A percentile compares a stretch with the other conserved stretches of the same genome.
phyloP scores from a whole-genome alignment of 2,797 vertebrate genomes.

The Triplophysa bombifrons region DNA sequence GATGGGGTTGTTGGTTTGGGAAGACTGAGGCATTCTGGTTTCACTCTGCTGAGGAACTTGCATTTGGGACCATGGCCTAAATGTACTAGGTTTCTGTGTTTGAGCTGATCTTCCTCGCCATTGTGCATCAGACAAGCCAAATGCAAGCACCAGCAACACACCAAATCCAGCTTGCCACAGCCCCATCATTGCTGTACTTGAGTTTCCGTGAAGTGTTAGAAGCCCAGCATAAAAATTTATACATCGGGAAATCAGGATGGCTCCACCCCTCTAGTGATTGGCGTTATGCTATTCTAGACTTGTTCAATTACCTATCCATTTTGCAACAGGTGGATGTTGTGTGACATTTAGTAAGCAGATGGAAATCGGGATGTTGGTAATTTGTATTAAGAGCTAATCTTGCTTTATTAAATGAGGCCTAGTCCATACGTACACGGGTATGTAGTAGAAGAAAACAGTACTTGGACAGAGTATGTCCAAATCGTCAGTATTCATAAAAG shows the following conservation, averaged over 20 bases:
- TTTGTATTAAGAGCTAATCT: too few species aligned
- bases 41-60: not conserved
- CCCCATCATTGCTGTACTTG: not conserved
- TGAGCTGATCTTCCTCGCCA: too few species aligned
- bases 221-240: not conserved
- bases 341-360: too few species aligned
- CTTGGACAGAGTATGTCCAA: too few species aligned
- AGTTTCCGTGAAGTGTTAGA: rapidly evolving
- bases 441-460: too few species aligned
- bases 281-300: not conserved
- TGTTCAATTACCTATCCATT: not conserved
- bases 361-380: too few species aligned
- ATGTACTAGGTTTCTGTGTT: rapidly evolving
- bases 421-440: too few species aligned
- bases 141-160: not conserved
- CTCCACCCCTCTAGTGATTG: not conserved
- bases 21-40: not conserved
- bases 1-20: not conserved
- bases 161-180: not conserved
- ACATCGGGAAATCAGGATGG: not conserved
- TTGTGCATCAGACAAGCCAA: not conserved
- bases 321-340: too few species aligned
- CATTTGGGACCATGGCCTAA: not conserved
- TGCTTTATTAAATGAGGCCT: too few species aligned
- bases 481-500: too few species aligned